Evolutionary conservation across 2,113 vertebrate genomes (phyloP), one percentile per base, ranked within the genome.

Genomic region (Notarius quadriscutis): DNA sequence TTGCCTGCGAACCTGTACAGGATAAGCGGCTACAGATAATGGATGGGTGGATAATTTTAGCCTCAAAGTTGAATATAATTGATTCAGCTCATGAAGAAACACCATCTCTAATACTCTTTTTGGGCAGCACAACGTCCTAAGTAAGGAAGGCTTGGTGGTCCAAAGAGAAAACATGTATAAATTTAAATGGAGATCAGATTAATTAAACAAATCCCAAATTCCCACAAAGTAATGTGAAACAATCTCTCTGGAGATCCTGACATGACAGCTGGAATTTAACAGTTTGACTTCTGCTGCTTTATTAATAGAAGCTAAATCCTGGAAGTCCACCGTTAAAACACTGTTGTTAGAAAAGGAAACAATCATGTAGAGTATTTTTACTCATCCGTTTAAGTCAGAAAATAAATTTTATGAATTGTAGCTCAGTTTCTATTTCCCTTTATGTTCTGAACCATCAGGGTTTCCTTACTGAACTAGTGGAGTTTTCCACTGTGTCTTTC

Each of bases 221-320:
- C 67, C 86, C 79, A 65, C 62, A 80, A 79, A 86, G 84, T 55
- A 62, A 86, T 79, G 79, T 81, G 20, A 81, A 81, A 63, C 58
- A 27, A 65, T 63, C 57, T 83, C 86, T 87, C 67, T 63, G 48
- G 80, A 74, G 67, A 63, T 53, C n/a, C 58, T 18, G 41, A 25
- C 69, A 72, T 83, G 27, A 81, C 79, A 87, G 67, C 86, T 83
- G 86, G 69, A 75, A 87, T 75, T 83, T 9, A 74, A 87, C 55
- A 62, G 57, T 53, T 83, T 53, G 71, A 51, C 55, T 53, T 74
- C 3, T 71, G 65, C 41, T 87, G 57, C 6, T 74, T 74, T 87
- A 87, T 87, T 87, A 63, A 51, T 27, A 71, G 55, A 6, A 41
- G n/a, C 51, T 17, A 63, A 53, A 63, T n/a, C n/a, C 48, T 65